Base-by-base conservation (phyloP, 2,888 invertebrate species). In the Epiblema foenella region DNA sequence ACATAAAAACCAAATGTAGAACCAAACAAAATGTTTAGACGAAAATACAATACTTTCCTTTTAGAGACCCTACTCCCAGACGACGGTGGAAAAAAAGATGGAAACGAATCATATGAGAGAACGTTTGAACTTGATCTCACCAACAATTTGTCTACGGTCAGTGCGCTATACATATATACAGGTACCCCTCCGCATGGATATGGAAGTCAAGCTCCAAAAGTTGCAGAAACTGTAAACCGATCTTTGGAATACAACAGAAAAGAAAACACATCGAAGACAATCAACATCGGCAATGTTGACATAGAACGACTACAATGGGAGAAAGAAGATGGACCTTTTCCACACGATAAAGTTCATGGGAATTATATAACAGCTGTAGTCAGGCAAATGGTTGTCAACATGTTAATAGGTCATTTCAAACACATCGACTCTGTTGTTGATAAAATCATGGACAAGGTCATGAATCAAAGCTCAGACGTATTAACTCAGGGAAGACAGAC, bases 401-500 rank as follows among this genome's bases (percentile, higher is more conserved):
- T 52, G 0, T 20, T 52, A 11, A 7, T 1, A 0, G 20, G 1
- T 3, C 20, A 52, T 20, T 52, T 33, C 11, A 17, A 39, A 46
- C 42, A 67, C 5, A 12, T 33, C 2, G 56, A 67, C 8, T 10
- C 57, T 0, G 18, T 58, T 3, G 49, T 58, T 2, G 49, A 57
- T 5, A 33, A 29, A n/a, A n/a, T 49, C 2, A 57, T 63, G 57
- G 52, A 63, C 2, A 49, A 24, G 12, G 42, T 71, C 7, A 24
- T 68, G 29, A 69, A 69, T 7, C 52, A 59, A 18, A 71, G 64
- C n/a, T 73, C 73, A 0, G 75, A 69, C 10, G 46, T 73, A 0
- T 29, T 73, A 0, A 75, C 73, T 7, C 54, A 60, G 9, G 73
- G 64, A 0, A 69, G 71, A 18, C 71, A 71, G 24, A 69, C 71